A percentile compares a stretch with the other conserved stretches of the same genome.
phyloP scores from a whole-genome alignment of 92 coral and sea anemone genomes.

The Metridium senile region DNA sequence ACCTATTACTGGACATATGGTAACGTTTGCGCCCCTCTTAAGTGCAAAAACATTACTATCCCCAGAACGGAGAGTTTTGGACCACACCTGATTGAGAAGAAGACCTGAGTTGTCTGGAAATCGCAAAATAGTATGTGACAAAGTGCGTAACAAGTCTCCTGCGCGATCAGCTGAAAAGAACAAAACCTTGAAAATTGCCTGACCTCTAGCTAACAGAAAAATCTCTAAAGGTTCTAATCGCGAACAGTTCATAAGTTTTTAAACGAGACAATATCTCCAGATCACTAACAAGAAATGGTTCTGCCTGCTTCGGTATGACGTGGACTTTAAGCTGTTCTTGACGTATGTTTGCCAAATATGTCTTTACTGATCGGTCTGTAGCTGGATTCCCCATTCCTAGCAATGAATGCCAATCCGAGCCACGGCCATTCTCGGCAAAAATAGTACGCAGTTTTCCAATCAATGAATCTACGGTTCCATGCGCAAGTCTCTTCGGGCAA shows the following conservation, averaged over 20 bases:
- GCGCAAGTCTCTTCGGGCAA: slow-evolving; percentile 21
- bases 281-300: not conserved
- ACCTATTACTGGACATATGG: not conserved
- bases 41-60: slow-evolving; percentile 6
- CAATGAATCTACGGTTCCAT: slow-evolving; percentile 29
- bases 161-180: slow-evolving; percentile 19
- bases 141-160: not conserved
- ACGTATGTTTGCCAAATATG: not conserved
- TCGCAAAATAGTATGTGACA: not conserved
- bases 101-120: slow-evolving; percentile 6
- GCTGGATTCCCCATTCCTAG: slow-evolving; percentile 33
- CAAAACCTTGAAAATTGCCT: slow-evolving; percentile 5
- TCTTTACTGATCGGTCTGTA: not conserved
- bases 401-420: slow-evolving; percentile 25
- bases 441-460: slow-evolving; percentile 32
- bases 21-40: not conserved
- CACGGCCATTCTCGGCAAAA: slow-evolving; percentile 17
- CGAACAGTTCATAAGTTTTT: not conserved
- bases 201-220: not conserved
- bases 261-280: not conserved
- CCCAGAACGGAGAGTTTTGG: slow-evolving; percentile 13
- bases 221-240: not conserved
- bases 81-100: not conserved
- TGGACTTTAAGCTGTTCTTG: slow-evolving; percentile 3
- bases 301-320: not conserved